Percentiles rank a stretch among this genome's conserved stretches.
phyloP scores from a whole-genome alignment of 2,797 vertebrate species.

The Rhynchonycteris naso region DNA sequence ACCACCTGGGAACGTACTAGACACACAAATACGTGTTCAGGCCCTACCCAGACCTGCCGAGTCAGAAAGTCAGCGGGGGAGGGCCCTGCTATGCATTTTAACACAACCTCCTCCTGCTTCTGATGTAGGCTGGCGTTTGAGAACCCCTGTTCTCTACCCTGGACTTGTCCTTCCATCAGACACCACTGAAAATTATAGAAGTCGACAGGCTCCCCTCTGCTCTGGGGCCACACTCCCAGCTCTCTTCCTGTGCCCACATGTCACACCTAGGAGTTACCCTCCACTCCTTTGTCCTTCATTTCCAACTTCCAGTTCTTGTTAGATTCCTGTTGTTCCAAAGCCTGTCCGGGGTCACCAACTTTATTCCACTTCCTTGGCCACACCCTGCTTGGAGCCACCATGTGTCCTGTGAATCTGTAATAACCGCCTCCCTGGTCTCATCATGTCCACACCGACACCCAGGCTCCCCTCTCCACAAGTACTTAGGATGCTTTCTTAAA shows the following conservation, averaged over 20 bases:
- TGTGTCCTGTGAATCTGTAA: background rate
- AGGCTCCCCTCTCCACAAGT: background rate
- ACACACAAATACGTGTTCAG: background rate
- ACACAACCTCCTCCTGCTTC: background rate
- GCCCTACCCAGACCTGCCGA: background rate
- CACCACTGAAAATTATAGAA: background rate
- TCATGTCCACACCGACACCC: background rate
- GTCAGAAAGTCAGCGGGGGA: background rate
- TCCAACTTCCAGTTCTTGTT: background rate
- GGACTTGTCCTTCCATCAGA: background rate
- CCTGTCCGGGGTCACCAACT: fast-evolving
- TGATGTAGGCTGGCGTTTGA: background rate
- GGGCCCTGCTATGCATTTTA: background rate
- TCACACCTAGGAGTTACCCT: background rate
- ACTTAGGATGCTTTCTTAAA: background rate
- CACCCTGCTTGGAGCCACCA: fast-evolving
- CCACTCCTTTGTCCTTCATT: background rate
- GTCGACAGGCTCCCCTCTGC: background rate
- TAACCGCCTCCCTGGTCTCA: background rate
- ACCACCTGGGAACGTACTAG: background rate
- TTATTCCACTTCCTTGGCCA: background rate
- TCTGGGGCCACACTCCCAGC: too few species aligned
- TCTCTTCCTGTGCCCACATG: background rate
- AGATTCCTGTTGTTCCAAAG: background rate
- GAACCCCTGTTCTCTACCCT: background rate